Conservation (phyloP, 2,888 invertebrate species). For the Drosophila atripex region DNA sequence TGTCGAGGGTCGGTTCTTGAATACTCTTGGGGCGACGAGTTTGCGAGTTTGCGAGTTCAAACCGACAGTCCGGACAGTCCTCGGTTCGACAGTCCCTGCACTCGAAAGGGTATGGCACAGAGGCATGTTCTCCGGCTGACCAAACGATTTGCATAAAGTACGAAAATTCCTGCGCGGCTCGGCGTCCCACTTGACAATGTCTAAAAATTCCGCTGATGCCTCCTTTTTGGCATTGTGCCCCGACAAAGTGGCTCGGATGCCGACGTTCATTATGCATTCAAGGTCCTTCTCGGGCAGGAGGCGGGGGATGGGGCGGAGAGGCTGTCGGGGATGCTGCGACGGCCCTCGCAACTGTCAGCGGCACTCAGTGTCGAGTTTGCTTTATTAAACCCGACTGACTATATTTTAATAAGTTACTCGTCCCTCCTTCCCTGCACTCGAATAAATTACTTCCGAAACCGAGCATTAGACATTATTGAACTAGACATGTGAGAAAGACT, state of each 20-base stretch:
- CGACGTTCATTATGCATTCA: constrained; percentile 81
- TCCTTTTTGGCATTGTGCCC: constrained; percentile 66
- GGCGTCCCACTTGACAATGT: constrained; percentile 68
- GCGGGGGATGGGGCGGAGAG: constrained; percentile 47
- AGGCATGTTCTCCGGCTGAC: constrained; percentile 11
- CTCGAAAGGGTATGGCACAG: neutral
- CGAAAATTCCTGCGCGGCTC: constrained; percentile 59
- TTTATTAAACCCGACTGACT: constrained; percentile 75
- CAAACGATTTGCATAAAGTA: constrained; percentile 69
- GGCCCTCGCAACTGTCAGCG: constrained; percentile 72
- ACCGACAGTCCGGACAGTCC: no score
- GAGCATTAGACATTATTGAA: no score
- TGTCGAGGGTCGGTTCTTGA: neutral
- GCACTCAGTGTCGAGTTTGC: constrained; percentile 61
- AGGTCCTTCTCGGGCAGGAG: constrained; percentile 74
- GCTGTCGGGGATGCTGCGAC: constrained; percentile 2
- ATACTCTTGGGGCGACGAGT: neutral
- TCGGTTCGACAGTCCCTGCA: neutral
- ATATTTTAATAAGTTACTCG: constrained; percentile 58
- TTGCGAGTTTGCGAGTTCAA: neutral
- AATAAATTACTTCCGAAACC: neutral
- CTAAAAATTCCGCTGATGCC: constrained; percentile 74
- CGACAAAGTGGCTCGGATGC: constrained; percentile 6
- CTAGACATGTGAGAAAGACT: no score
- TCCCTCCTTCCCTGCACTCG: constrained; percentile 28